Percentiles rank a stretch among this genome's conserved stretches.
Conservation (phyloP, 1,140 invertebrate species). For the Holcopasites calliopsidis region DNA sequence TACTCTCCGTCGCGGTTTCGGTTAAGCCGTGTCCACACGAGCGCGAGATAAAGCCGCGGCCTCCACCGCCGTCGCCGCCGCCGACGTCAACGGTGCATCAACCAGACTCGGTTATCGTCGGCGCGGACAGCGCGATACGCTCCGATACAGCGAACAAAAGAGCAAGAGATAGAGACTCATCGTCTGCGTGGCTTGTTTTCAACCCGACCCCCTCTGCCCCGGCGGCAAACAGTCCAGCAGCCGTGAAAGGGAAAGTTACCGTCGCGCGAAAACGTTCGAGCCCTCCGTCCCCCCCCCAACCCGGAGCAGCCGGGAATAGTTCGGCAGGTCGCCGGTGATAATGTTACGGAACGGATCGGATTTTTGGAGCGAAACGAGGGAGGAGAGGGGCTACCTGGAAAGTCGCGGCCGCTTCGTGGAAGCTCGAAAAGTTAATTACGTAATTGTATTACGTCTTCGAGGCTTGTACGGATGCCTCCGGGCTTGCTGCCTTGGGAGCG, state of each 20-base stretch:
- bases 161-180: neutral
- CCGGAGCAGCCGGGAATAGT: no score
- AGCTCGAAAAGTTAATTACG: constrained; percentile 41
- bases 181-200: neutral
- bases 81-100: constrained; percentile 8
- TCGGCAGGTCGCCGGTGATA: neutral
- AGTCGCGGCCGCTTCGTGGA: constrained; percentile 24
- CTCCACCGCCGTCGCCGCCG: constrained; percentile 23
- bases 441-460: constrained; percentile 37
- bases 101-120: neutral
- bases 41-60: constrained; percentile 45
- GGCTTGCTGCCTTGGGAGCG: neutral
- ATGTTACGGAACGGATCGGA: no score
- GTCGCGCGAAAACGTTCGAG: constrained; percentile 17
- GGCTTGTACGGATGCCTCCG: constrained; percentile 8
- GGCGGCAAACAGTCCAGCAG: neutral
- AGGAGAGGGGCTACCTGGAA: constrained; percentile 18
- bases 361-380: neutral
- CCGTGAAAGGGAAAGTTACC: constrained; percentile 36
- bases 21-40: constrained; percentile 50
- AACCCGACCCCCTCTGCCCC: neutral
- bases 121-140: neutral
- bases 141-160: constrained; percentile 10
- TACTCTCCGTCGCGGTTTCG: neutral
- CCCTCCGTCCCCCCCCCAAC: no score